Percentiles rank a stretch among this genome's conserved stretches.
Conservation (phyloP, 2,888 invertebrate genomes). For the Ischnus inquisitorius region DNA sequence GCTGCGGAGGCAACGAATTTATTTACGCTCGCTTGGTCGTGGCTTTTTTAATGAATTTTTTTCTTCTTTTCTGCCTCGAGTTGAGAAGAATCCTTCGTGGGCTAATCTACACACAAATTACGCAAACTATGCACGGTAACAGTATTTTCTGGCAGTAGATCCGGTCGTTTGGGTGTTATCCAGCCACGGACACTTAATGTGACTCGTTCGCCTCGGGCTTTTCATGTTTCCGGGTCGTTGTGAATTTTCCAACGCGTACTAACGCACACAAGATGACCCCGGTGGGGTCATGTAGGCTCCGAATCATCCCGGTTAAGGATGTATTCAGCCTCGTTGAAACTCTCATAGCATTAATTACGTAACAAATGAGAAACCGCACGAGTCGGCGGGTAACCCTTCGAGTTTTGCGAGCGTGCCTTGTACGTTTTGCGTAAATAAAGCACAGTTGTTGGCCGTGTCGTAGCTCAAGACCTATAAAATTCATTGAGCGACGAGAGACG, state of each 20-base stretch:
- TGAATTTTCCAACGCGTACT: not conserved
- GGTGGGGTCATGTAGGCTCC: not conserved
- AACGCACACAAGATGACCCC: not conserved
- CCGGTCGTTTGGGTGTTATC: slow-evolving; percentile 61
- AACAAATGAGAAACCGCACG: slow-evolving; percentile 62
- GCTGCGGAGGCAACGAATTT: not conserved
- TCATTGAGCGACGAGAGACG: not conserved
- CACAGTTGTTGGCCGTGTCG: not conserved
- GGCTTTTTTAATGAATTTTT: not conserved
- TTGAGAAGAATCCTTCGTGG: slow-evolving; percentile 1
- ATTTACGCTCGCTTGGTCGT: not conserved
- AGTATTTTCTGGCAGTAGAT: slow-evolving; percentile 51
- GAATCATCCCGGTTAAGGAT: slow-evolving; percentile 13
- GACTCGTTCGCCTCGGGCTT: slow-evolving; percentile 7
- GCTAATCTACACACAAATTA: slow-evolving; percentile 60
- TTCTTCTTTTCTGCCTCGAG: not conserved
- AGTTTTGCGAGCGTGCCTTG: not conserved
- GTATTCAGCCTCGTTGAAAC: slow-evolving; percentile 31
- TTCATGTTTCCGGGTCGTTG: not conserved
- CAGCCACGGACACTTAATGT: slow-evolving; percentile 41
- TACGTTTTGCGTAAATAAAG: not conserved
- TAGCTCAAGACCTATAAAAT: not conserved
- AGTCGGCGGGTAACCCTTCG: not conserved
- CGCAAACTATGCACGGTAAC: slow-evolving; percentile 41
- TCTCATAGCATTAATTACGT: slow-evolving; percentile 59